A percentile compares a stretch with the other conserved stretches of the same genome.
phyloP scores from a whole-genome alignment of 2,113 vertebrate species.

The Oncorhynchus gorbuscha region DNA sequence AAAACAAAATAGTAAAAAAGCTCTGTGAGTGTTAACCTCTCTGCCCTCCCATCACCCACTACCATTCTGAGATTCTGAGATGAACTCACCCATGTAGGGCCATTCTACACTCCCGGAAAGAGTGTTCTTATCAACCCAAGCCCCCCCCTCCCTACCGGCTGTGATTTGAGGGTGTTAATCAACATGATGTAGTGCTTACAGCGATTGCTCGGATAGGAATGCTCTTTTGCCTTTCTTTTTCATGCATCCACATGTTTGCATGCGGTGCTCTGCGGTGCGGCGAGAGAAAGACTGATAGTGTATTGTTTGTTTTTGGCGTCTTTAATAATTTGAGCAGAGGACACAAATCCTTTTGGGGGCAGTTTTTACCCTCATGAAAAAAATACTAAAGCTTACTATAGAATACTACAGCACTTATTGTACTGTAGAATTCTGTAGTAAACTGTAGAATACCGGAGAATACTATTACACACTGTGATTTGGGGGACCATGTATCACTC shows the following conservation, averaged over 20 bases:
- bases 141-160: constrained; percentile 5
- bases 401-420: too few species aligned
- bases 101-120: constrained; percentile 22
- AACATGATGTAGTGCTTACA: constrained; percentile 74
- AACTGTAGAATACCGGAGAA: too few species aligned
- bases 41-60: constrained; percentile 30
- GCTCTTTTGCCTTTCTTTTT: constrained; percentile 59
- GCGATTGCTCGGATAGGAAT: constrained; percentile 68
- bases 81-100: constrained; percentile 32
- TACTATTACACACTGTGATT: too few species aligned
- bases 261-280: constrained; percentile 26
- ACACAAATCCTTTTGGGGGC: constrained; percentile 38
- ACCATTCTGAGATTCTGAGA: neutral
- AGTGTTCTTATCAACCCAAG: too few species aligned
- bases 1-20: constrained; percentile 26
- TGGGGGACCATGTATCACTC: too few species aligned
- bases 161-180: constrained; percentile 76
- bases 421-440: too few species aligned
- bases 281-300: constrained; percentile 36
- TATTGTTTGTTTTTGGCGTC: constrained; percentile 49
- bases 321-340: constrained; percentile 62
- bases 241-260: constrained; percentile 46
- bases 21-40: constrained; percentile 46
- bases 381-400: too few species aligned
- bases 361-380: constrained; percentile 20